phyloP scores from a whole-genome alignment of 2,113 vertebrate genomes.

The Cheirogaleus medius region DNA sequence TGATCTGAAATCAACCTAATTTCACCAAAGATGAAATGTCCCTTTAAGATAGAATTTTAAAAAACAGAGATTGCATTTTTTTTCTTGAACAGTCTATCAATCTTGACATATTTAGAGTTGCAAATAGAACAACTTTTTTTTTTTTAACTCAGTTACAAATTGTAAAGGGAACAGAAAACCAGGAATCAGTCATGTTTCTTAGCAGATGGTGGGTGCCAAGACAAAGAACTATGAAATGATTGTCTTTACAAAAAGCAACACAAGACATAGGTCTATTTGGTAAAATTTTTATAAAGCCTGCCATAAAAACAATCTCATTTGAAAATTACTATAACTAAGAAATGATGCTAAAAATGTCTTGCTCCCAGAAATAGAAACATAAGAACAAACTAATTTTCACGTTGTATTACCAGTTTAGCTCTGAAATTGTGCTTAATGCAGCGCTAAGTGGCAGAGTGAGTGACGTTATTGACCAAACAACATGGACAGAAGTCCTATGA shows the following conservation, averaged over 20 bases:
- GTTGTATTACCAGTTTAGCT: background rate
- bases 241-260: background rate
- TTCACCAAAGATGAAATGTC: background rate
- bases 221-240: background rate
- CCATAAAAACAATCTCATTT: constrained; percentile 7
- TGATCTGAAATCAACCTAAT: constrained; percentile 1
- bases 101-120: constrained; percentile 48
- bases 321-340: background rate
- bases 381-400: background rate
- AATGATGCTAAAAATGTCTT: constrained; percentile 29
- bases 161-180: constrained; percentile 43
- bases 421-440: background rate
- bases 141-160: constrained; percentile 32
- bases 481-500: background rate
- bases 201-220: background rate
- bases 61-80: constrained; percentile 16
- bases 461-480: background rate
- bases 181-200: constrained; percentile 33
- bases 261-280: background rate
- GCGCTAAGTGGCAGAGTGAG: background rate
- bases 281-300: constrained; percentile 41
- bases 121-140: background rate
- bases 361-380: background rate
- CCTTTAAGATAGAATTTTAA: constrained; percentile 43
- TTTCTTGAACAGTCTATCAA: background rate